Evolutionary conservation across 2,797 vertebrate genomes (phyloP).

Genomic region (Microctenopoma stevenorrisi): DNA sequence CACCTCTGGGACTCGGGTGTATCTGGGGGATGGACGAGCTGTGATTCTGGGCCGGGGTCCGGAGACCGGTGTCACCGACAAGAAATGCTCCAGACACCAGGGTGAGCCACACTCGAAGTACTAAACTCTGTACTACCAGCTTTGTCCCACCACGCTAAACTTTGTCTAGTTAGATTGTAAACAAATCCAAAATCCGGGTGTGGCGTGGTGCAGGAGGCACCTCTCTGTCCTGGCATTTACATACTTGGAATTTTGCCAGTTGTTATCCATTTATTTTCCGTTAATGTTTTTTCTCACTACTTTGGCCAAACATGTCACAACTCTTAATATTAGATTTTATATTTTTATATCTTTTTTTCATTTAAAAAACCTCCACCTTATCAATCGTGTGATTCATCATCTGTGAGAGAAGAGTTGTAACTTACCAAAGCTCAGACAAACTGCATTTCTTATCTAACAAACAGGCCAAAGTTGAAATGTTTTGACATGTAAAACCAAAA

Average conservation of each 20-base stretch:
- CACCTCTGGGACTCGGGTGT: conserved; percentile 59
- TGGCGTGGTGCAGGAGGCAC: too few species aligned
- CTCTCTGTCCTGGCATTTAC: too few species aligned
- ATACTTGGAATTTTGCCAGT: too few species aligned
- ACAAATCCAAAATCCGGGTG: background rate
- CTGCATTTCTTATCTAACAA: background rate
- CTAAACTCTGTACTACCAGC: background rate
- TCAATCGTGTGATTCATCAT: background rate
- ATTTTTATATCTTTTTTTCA: too few species aligned
- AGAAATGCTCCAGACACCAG: conserved; percentile 84
- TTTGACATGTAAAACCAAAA: background rate
- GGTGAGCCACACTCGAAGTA: conserved; percentile 57
- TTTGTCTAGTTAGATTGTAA: background rate
- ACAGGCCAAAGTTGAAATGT: background rate
- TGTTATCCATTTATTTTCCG: too few species aligned
- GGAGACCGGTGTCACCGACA: conserved; percentile 80
- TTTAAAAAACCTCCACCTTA: too few species aligned
- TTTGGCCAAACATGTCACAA: too few species aligned
- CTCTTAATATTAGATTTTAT: too few species aligned
- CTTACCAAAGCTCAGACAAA: background rate
- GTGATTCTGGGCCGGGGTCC: conserved; percentile 81
- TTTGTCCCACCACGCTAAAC: too few species aligned
- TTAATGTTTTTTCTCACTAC: too few species aligned
- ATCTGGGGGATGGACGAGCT: conserved; percentile 77
- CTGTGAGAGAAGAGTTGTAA: background rate